Conservation (phyloP, 2,113 vertebrate species). For the Alouatta palliata region DNA sequence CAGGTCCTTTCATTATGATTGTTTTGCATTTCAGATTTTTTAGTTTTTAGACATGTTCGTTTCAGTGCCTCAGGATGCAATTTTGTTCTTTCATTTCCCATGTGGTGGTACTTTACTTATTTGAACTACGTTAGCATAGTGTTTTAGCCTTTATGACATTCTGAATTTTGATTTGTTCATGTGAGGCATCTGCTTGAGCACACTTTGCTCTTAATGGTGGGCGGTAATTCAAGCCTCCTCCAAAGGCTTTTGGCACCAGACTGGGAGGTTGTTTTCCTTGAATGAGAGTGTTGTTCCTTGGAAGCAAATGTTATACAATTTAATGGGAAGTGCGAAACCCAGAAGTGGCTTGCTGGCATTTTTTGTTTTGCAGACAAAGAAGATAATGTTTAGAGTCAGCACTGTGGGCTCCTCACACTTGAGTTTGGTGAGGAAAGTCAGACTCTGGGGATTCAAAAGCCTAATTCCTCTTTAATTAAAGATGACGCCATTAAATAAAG, state of each 20-base stretch:
- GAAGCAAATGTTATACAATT: slow-evolving; percentile 37
- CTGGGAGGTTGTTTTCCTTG: slow-evolving; percentile 43
- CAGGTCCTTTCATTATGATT: background rate
- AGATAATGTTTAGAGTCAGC: slow-evolving; percentile 42
- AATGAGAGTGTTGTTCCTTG: slow-evolving; percentile 10
- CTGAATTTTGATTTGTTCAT: background rate
- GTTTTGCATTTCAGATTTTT: background rate
- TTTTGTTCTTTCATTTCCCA: background rate
- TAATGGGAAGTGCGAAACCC: slow-evolving; percentile 8
- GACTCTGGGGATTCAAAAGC: background rate
- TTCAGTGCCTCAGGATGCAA: background rate
- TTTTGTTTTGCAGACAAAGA: slow-evolving; percentile 36
- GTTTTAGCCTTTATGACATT: background rate
- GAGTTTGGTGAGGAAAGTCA: background rate
- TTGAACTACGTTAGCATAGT: background rate
- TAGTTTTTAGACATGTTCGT: background rate
- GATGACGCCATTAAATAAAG: slow-evolving; percentile 50
- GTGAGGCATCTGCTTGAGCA: background rate
- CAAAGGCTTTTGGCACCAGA: slow-evolving; percentile 41
- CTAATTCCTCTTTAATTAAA: slow-evolving; percentile 64
- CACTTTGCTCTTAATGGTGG: background rate
- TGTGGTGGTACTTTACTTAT: background rate
- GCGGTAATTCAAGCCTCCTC: slow-evolving; percentile 30
- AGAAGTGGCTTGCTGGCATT: slow-evolving; percentile 29
- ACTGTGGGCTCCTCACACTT: background rate